phyloP scores from a whole-genome alignment of 2,888 invertebrate genomes.

The Timandra comae region DNA sequence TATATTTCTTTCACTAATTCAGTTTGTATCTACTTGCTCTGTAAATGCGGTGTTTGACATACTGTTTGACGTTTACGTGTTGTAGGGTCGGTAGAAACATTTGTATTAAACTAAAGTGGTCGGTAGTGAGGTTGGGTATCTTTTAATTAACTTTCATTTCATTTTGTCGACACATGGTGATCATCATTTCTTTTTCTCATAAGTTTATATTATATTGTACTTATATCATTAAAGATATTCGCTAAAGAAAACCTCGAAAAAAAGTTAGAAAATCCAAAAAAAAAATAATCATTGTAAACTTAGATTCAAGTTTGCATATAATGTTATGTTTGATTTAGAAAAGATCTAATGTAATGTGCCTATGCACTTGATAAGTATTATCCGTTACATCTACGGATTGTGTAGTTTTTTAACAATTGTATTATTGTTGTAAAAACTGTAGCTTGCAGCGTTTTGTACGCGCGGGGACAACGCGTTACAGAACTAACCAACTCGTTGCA shows the following conservation, averaged over 20 bases:
- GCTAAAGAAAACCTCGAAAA: conserved; percentile 62
- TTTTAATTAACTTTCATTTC: conserved; percentile 54
- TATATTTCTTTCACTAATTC: conserved; percentile 43
- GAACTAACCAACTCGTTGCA: conserved; percentile 35
- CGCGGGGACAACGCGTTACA: conserved; percentile 35
- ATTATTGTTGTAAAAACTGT: conserved; percentile 35
- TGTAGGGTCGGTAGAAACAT: conserved; percentile 23
- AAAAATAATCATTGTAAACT: conserved; percentile 38
- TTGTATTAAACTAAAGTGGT: conserved; percentile 39
- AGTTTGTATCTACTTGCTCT: conserved; percentile 37
- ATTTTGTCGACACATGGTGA: conserved; percentile 49
- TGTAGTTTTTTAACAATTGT: conserved; percentile 35
- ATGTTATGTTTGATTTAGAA: conserved; percentile 70
- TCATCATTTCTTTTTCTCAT: conserved; percentile 53
- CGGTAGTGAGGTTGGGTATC: conserved; percentile 62
- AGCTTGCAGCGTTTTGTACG: conserved; percentile 36
- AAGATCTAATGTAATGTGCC: conserved; percentile 67
- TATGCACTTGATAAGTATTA: conserved; percentile 54
- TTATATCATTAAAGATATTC: conserved; percentile 73
- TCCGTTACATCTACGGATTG: conserved; percentile 52
- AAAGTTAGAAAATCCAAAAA: conserved; percentile 54
- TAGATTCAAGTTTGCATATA: conserved; percentile 63
- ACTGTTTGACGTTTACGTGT: conserved; percentile 30
- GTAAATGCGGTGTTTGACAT: conserved; percentile 22
- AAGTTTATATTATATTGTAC: conserved; percentile 71